Evolutionary conservation across 2,888 invertebrate species (phyloP).

Genomic region (Helicoverpa assulta): DNA sequence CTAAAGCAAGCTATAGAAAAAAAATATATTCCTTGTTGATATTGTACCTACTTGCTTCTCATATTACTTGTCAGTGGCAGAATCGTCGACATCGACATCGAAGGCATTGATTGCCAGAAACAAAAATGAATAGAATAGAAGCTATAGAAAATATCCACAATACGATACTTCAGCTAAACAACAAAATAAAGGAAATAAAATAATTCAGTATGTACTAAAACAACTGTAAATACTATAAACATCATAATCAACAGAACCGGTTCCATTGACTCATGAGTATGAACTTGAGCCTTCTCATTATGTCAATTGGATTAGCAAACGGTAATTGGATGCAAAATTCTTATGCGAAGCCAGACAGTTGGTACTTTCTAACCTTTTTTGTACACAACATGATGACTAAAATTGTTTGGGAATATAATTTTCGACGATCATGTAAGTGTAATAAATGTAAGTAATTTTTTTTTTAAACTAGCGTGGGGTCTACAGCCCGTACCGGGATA

Average conservation of each 20-base stretch:
- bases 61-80: no score
- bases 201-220: slow-evolving; percentile 7
- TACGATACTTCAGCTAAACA: slow-evolving; percentile 19
- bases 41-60: no score
- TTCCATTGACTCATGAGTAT: slow-evolving; percentile 32
- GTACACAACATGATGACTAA: slow-evolving; percentile 4
- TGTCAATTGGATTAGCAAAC: slow-evolving; percentile 61
- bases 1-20: no score
- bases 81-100: no score
- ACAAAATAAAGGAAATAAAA: slow-evolving; percentile 25
- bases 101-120: no score
- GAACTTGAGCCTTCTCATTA: slow-evolving; percentile 52
- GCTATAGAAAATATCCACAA: slow-evolving; percentile 24
- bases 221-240: slow-evolving; percentile 35
- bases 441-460: no score
- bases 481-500: no score
- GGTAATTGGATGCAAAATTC: slow-evolving; percentile 62
- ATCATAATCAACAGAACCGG: slow-evolving; percentile 33
- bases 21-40: no score
- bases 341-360: slow-evolving; percentile 56
- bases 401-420: background rate
- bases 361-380: slow-evolving; percentile 44
- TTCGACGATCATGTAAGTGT: no score
- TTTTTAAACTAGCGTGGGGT: no score
- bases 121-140: no score